Evolutionary conservation across 2,797 vertebrate genomes (phyloP), one percentile per base, ranked within the genome.

Genomic region (Gastrophryne carolinensis): DNA sequence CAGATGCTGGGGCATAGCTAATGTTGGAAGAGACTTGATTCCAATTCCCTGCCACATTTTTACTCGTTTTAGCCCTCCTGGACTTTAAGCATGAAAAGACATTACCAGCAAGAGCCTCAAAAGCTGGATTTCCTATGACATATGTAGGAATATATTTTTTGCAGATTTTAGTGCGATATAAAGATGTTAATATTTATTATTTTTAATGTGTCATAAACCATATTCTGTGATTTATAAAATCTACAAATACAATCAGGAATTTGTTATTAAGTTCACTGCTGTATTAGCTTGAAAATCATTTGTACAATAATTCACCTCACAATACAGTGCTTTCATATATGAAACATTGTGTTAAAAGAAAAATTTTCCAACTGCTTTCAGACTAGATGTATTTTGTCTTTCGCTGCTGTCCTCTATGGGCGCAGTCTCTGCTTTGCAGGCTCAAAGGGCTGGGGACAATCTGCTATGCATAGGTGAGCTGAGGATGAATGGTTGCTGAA

Each of bases 91-190:
- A 4, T 44, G 3, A 17, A 17, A 17, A 52, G 3, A 5, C 47
- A 15, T 23, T 9, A 44, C 21, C 32, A 24, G 12, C 26, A 39
- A 17, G 47, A 63, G 66, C 66, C 58, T 63, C 4, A 49, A 58
- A 56, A 64, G 75, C 60, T 72, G 67, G 60, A 34, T 71, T 78
- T 78, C 70, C 73, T 76, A 41, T 58, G 52, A 52, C 75, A 54
- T 78, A 24, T 26, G 4, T 32, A 60, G 10, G 23, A 52, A 39
- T 24, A 75, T 26, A 4, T 5, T 61, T 29, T 61, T 30, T 49
- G 44, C n/a, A 54, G 41, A 65, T 71, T 49, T 71, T 64, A 77
- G 6, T 50, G 26, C 9, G 34, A 19, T 50, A 9, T 35, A 24
- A 52, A 64, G 8, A 44, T 58, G 29, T 39, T n/a, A 12, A 44